Base-by-base conservation (phyloP, 2,888 invertebrate species). In the Bugulina stolonifera region DNA sequence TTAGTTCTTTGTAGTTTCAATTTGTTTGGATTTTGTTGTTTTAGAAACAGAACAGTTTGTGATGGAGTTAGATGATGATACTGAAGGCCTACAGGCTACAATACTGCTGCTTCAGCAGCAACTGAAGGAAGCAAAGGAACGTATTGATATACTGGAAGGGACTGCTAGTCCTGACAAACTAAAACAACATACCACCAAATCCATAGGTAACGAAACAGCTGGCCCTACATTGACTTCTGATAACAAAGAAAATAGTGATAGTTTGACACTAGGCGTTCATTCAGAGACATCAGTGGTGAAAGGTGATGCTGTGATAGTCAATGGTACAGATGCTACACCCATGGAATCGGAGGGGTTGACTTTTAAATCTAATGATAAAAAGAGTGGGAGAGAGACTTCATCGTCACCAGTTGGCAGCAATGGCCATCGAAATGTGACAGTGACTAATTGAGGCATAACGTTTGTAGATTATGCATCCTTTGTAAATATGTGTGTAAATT, bases 51-150 rank as follows among this genome's bases (percentile, higher is more conserved):
- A 97, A 82, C 94, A 95, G 82, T 93, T 96, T 84, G 88, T 98
- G 69, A 92, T 94, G 84, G 97, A 97, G 83, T 85, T 97, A 75
- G 98, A 98, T 81, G 96, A 96, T 85, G 96, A 97, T 93, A 82
- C 96, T 54, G 98, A 98, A 85, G 96, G 96, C 29, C 94, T 98
- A 94, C 97, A 97, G 87, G 93, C 94, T 82, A 96, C 96, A 75
- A 95, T 97, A 81, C 89, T 93, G 84, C 92, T 92, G 86, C 88
- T 97, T 74, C 96, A 97, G 82, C 93, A 94, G 83, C 94, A 97
- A 85, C 86, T 97, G 74, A 90, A 93, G 73, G 92, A 93, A 79
- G 88, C 92, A 18, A 90, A 91, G 78, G 91, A 92, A 77, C 88
- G 88, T 52, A 87, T 89, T 73, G 87, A 87, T 72, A 83, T 86